These are phyloP conservation scores for Orthonychiurus folsomi DNA, from an alignment of 2,888 invertebrate species.

Conservation along the genomic window DNA sequence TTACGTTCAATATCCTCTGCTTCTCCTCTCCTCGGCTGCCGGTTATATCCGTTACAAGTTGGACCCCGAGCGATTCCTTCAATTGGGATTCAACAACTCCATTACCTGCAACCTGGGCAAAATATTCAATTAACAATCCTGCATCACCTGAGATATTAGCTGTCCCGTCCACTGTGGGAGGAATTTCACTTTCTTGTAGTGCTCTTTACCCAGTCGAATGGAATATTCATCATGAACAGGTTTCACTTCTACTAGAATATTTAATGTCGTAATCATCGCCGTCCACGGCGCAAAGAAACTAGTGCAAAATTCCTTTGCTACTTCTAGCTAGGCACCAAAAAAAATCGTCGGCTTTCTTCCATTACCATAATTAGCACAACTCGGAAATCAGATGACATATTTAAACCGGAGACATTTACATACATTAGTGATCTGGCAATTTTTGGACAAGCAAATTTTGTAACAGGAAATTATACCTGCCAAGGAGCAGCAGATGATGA, in stretches of 20 bases:
- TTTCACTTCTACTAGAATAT: neutral
- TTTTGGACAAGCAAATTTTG: constrained; percentile 17
- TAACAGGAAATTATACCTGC: constrained; percentile 30
- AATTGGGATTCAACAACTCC: constrained; percentile 1
- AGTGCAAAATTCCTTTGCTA: neutral
- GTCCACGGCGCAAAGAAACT: neutral
- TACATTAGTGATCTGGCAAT: constrained; percentile 25
- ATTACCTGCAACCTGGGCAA: neutral
- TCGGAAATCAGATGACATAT: constrained; percentile 18
- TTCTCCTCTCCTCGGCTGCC: no score
- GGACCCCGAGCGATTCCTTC: constrained; percentile 4
- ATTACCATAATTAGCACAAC: constrained; percentile 11
- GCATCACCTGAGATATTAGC: no score
- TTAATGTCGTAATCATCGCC: neutral
- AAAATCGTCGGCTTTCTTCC: neutral
- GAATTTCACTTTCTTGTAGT: constrained; percentile 6
- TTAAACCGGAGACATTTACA: constrained; percentile 12
- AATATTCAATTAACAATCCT: neutral
- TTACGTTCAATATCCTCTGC: no score
- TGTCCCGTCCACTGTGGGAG: constrained; percentile 9
- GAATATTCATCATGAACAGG: constrained; percentile 11
- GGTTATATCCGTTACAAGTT: neutral
- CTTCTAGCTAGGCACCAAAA: neutral
- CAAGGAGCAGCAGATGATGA: constrained; percentile 18
- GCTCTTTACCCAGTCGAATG: constrained; percentile 12